Conservation (phyloP, 2,797 vertebrate species). For the Epinephelus awoara region DNA sequence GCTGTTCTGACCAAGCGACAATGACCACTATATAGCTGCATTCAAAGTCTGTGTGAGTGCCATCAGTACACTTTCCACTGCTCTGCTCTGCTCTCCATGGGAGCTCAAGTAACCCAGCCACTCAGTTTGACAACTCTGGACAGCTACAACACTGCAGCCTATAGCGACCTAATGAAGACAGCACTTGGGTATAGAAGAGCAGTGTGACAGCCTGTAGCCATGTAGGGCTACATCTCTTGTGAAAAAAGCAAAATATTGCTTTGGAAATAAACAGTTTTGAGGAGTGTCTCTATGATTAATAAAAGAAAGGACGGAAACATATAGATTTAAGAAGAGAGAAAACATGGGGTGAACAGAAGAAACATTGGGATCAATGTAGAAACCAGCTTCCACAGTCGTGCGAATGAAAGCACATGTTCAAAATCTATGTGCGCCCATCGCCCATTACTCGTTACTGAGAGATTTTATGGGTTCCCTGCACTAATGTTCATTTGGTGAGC, state of each 20-base stretch:
- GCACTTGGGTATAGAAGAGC: background rate
- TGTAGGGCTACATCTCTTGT: background rate
- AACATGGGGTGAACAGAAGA: too few species aligned
- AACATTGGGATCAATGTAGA: constrained; percentile 4
- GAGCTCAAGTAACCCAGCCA: constrained; percentile 7
- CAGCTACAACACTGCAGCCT: constrained; percentile 15
- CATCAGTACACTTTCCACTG: constrained; percentile 1
- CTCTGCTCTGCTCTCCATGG: background rate
- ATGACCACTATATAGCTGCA: background rate
- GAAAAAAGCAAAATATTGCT: background rate
- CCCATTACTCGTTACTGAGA: constrained; percentile 64
- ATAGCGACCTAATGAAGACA: constrained; percentile 18
- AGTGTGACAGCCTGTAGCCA: constrained; percentile 7
- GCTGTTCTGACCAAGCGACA: background rate
- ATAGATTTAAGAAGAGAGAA: background rate
- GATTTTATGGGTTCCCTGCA: constrained; percentile 72
- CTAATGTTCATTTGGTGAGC: constrained; percentile 77
- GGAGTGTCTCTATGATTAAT: constrained; percentile 3
- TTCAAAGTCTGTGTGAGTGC: constrained; percentile 19
- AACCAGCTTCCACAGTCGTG: background rate
- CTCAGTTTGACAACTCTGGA: constrained; percentile 24
- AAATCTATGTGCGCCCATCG: constrained; percentile 36
- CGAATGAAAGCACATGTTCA: constrained; percentile 29
- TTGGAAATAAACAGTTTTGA: background rate
- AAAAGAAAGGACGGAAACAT: background rate